phyloP scores from a whole-genome alignment of 92 coral and sea anemone species.

The Umimayanthus kanabou region DNA sequence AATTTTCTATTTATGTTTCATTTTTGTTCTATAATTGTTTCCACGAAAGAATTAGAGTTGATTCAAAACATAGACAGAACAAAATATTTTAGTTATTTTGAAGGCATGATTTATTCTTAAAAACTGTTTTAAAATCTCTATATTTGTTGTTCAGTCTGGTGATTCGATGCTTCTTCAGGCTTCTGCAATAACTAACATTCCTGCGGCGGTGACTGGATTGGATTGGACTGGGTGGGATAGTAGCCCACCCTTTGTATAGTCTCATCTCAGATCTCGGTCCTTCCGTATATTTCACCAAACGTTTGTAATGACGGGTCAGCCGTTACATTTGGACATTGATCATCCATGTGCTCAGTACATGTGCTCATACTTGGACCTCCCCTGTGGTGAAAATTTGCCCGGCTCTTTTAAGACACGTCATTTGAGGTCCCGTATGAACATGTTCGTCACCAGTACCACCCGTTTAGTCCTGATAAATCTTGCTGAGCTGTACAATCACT shows the following conservation, averaged over 20 bases:
- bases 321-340: not conserved
- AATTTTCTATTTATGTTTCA: no score
- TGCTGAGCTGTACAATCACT: slow-evolving; percentile 36
- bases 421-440: not conserved
- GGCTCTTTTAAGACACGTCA: not conserved
- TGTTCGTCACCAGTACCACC: not conserved
- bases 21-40: no score
- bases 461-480: slow-evolving; percentile 12
- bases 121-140: not conserved
- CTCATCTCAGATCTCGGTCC: not conserved
- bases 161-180: no score
- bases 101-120: no score
- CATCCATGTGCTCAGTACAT: not conserved
- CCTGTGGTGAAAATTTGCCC: not conserved
- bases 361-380: not conserved
- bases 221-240: not conserved
- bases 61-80: no score
- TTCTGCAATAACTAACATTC: no score
- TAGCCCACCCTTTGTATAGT: not conserved
- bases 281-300: not conserved
- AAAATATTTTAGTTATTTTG: no score
- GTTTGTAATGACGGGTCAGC: not conserved
- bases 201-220: not conserved
- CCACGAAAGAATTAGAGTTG: no score
- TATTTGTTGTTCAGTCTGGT: not conserved